Base-by-base conservation (phyloP, 2,888 invertebrate species). In the Magallana nippona region DNA sequence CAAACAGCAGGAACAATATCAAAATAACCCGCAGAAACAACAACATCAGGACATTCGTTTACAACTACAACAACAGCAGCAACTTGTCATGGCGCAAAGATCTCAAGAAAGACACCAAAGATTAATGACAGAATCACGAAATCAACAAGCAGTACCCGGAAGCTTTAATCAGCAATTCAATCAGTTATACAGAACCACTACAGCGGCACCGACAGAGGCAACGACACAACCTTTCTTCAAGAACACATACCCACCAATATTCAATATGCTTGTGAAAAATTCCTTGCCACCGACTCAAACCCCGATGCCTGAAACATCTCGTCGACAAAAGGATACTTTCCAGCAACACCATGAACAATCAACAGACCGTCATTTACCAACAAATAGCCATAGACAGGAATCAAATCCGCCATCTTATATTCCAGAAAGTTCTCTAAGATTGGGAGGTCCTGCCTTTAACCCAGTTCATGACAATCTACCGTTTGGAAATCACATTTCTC, bases 221-320 rank as follows among this genome's bases (percentile, higher is more conserved):
- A 71, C 71, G 5, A 71, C 71, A 2, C 71, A 11, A 8, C 13
- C 32, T 19, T 71, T 27, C 13, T 13, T 22, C 15, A 27, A 71
- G 32, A 71, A 71, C 22, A 71, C 71, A 32, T 71, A 71, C 15
- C 71, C 71, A 71, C 71, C 71, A 71, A 71, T 71, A 71, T 71
- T 71, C 13, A 71, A 71, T 8, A 71, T 71, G 71, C 71, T 71
- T 22, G 71, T 71, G 27, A 71, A 22, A 27, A 71, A 71, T 27
- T 71, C 71, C 15, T 11, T 71, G 27, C 71, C 71, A 13, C 71
- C 71, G 8, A 71, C 71, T 11, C 71, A 71, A 15, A 71, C 71
- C 15, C 71, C 71, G 0, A 19, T 27, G 32, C 71, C 71, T 19
- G 22, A 71, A 27, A 71, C 27, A 10, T 22, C 22, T 19, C 44